These are phyloP conservation scores for Potamarius usumacintae DNA, from an alignment of 2,113 vertebrate genomes.

Conservation along the genomic window DNA sequence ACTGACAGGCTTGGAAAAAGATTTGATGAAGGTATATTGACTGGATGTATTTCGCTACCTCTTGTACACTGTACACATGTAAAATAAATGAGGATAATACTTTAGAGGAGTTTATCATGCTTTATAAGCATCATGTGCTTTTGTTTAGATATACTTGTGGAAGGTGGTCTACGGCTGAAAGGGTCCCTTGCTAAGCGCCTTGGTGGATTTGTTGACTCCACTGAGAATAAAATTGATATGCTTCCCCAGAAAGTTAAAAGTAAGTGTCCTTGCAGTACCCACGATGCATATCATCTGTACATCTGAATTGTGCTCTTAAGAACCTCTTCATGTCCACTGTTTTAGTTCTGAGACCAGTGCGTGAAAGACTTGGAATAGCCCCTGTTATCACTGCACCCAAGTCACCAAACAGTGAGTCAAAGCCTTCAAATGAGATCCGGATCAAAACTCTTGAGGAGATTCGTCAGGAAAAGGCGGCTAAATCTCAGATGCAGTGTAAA, in stretches of 20 bases:
- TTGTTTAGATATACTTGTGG: slow-evolving; percentile 57
- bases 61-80: neutral
- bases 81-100: neutral
- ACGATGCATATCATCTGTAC: neutral
- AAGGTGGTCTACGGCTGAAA: slow-evolving; percentile 67
- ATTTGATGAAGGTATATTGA: slow-evolving; percentile 53
- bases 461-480: slow-evolving; percentile 81
- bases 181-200: slow-evolving; percentile 82
- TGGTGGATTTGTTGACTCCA: slow-evolving; percentile 74
- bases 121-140: slow-evolving; percentile 14
- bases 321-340: slow-evolving; percentile 18
- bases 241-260: slow-evolving; percentile 73
- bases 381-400: slow-evolving; percentile 53
- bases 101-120: neutral
- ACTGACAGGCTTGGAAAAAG: slow-evolving; percentile 77
- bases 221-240: slow-evolving; percentile 59
- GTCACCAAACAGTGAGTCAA: slow-evolving; percentile 54
- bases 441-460: slow-evolving; percentile 95
- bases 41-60: neutral
- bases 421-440: slow-evolving; percentile 73
- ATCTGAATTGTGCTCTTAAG: neutral
- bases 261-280: neutral
- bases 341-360: slow-evolving; percentile 74
- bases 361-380: slow-evolving; percentile 78
- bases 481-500: slow-evolving; percentile 64